Conservation (phyloP, 2,888 invertebrate genomes). For the Rhingia rostrata region DNA sequence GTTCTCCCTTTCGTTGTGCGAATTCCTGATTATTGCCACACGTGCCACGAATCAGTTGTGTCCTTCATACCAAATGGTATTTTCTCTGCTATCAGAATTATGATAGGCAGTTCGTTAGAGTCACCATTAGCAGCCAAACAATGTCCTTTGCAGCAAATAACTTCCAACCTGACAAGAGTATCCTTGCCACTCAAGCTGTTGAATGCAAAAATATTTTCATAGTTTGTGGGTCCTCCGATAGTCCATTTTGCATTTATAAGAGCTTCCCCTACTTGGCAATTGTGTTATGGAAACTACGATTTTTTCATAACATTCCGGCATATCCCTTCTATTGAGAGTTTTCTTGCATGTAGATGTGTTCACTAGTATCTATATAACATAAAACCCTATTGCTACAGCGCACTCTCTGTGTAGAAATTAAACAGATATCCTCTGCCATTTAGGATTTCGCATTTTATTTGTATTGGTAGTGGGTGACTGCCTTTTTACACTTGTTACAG, state of each 20-base stretch:
- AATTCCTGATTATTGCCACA: constrained; percentile 31
- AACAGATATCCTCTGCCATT: constrained; percentile 48
- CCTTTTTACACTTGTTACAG: constrained; percentile 32
- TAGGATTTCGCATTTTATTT: constrained; percentile 14
- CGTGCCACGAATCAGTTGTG: constrained; percentile 17
- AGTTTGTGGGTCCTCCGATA: constrained; percentile 19
- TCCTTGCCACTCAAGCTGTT: constrained; percentile 68
- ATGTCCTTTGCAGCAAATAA: constrained; percentile 6
- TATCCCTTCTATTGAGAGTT: constrained; percentile 4
- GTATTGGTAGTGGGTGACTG: constrained; percentile 23
- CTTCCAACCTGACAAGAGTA: constrained; percentile 17
- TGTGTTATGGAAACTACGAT: constrained; percentile 19
- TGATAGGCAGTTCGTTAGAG: constrained; percentile 42
- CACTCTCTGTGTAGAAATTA: constrained; percentile 50
- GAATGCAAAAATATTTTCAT: constrained; percentile 67
- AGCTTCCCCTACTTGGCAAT: constrained; percentile 9
- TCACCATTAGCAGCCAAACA: constrained; percentile 22
- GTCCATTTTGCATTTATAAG: constrained; percentile 49
- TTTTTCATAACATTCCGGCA: constrained; percentile 34
- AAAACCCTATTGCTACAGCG: constrained; percentile 54
- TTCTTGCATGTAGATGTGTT: neutral
- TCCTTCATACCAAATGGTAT: constrained; percentile 20
- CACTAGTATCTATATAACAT: neutral
- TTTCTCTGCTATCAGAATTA: constrained; percentile 27
- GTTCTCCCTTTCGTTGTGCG: neutral